phyloP scores from a whole-genome alignment of 1,140 invertebrate genomes.

The Andricus grossulariae region DNA sequence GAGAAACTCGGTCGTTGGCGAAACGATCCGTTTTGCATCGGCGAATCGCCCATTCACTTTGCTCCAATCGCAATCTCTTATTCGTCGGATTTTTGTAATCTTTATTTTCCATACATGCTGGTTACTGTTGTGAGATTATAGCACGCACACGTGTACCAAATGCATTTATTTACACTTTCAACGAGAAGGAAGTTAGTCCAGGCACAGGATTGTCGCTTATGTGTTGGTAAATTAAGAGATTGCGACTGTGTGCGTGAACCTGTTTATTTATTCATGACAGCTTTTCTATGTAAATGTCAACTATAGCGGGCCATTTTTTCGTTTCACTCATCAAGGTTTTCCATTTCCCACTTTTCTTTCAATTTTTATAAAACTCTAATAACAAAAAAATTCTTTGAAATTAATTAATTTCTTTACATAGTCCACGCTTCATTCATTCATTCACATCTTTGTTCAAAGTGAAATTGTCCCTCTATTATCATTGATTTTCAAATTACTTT shows the following conservation, averaged over 20 bases:
- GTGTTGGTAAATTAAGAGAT: conserved; percentile 22
- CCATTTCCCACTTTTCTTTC: not conserved
- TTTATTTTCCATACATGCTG: not conserved
- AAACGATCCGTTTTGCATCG: conserved; percentile 25
- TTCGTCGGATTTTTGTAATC: conserved; percentile 9
- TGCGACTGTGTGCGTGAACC: conserved; percentile 8
- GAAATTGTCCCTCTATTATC: no score
- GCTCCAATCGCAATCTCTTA: conserved; percentile 23
- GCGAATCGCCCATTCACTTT: conserved; percentile 26
- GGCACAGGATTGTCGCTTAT: not conserved
- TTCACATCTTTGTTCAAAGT: no score
- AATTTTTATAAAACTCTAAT: no score
- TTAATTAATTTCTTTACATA: no score
- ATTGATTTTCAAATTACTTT: no score
- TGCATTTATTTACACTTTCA: conserved; percentile 2
- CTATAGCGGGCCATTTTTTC: not conserved
- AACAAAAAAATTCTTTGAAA: no score
- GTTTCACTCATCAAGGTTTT: not conserved
- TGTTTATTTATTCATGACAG: conserved; percentile 16
- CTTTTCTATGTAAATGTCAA: conserved; percentile 11
- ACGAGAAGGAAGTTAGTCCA: not conserved
- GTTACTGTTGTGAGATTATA: not conserved
- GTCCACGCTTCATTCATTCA: no score
- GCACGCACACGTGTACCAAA: not conserved
- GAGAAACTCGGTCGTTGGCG: conserved; percentile 29